Evolutionary conservation across 2,797 vertebrate species (phyloP).

Genomic region (Poecilia wingei): DNA sequence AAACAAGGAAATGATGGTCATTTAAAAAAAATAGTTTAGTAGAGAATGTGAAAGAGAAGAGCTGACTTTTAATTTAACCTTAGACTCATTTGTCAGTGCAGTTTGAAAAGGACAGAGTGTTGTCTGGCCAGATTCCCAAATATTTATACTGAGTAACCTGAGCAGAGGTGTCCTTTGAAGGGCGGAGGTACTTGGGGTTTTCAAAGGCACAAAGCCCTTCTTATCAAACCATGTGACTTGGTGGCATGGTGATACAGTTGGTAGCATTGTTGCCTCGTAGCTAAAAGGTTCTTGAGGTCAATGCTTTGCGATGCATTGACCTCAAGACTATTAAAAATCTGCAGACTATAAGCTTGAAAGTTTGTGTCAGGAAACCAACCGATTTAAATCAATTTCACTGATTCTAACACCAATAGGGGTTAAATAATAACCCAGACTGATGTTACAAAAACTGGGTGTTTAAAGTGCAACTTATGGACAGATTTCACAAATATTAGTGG

Average conservation of each 20-base stretch:
- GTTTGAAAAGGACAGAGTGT: not conserved
- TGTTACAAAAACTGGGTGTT: not conserved
- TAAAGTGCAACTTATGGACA: not conserved
- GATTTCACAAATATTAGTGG: not conserved
- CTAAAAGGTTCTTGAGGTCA: too few species aligned
- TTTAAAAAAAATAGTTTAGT: not conserved
- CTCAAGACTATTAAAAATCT: not conserved
- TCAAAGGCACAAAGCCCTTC: not conserved
- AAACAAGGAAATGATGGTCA: not conserved
- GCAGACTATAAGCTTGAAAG: not conserved
- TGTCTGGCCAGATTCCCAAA: not conserved
- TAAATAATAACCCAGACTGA: not conserved
- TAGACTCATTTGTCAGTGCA: not conserved
- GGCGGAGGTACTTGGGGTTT: not conserved
- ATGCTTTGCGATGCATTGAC: too few species aligned
- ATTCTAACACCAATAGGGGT: not conserved
- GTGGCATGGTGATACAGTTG: not conserved
- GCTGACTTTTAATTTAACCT: not conserved
- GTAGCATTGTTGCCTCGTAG: not conserved
- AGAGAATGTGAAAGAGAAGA: not conserved
- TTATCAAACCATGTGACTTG: not conserved
- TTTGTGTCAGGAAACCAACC: not conserved
- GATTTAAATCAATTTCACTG: not conserved
- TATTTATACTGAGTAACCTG: not conserved
- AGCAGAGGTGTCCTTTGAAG: not conserved